A percentile compares a stretch with the other conserved stretches of the same genome.
Conservation (phyloP, 2,797 vertebrate genomes). For the Platyrinchus mystaceus region DNA sequence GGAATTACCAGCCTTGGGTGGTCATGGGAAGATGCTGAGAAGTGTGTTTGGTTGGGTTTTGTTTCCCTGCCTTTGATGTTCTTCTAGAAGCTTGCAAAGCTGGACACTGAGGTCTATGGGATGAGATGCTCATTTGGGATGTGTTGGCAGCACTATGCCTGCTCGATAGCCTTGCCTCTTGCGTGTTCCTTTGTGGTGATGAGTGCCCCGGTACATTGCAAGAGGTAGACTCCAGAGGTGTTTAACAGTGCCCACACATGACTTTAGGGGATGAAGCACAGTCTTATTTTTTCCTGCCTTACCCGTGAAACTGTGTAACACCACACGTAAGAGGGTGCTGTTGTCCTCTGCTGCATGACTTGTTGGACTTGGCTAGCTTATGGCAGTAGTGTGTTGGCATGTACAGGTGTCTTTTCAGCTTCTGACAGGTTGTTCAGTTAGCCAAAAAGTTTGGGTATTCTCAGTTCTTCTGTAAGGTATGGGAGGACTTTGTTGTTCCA, state of each 20-base stretch:
- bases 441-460: neutral
- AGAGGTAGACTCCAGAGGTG: neutral
- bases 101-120: neutral
- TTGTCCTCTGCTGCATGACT: neutral
- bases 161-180: neutral
- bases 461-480: neutral
- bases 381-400: fast-evolving
- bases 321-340: neutral
- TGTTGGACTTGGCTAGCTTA: neutral
- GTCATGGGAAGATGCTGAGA: neutral
- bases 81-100: neutral
- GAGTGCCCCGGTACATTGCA: neutral
- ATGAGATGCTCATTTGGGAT: neutral
- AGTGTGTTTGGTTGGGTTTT: neutral
- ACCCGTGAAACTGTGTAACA: fast-evolving
- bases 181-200: neutral
- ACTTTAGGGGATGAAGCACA: neutral
- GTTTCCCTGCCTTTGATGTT: neutral
- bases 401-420: neutral
- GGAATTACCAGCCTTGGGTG: neutral
- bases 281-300: neutral
- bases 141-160: neutral
- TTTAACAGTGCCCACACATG: neutral
- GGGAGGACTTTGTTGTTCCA: neutral
- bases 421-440: neutral